Evolutionary conservation across 2,113 vertebrate species (phyloP).

Genomic region (Halcyon malimbica): DNA sequence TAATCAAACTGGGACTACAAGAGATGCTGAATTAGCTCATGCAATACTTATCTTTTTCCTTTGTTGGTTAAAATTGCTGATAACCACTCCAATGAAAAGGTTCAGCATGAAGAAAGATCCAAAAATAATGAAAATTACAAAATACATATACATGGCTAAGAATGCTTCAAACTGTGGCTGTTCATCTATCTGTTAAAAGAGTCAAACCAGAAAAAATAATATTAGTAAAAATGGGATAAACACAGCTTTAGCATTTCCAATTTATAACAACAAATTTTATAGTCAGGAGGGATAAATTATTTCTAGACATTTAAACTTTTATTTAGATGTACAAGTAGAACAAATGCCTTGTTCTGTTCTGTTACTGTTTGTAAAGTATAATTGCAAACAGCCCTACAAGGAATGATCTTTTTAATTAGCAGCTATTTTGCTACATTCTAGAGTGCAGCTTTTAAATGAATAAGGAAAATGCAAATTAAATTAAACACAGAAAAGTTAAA

Average conservation of each 20-base stretch:
- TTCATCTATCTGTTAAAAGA: conserved; percentile 70
- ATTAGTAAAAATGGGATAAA: neutral
- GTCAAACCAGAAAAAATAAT: neutral
- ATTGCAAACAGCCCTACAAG: neutral
- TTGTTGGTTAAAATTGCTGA: conserved; percentile 98
- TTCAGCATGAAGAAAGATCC: conserved; percentile 98
- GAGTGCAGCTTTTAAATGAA: neutral
- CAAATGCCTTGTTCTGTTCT: neutral
- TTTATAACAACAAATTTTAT: neutral
- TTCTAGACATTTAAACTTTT: neutral
- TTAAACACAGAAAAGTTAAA: neutral
- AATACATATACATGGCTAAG: conserved; percentile 87
- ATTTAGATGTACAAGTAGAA: neutral
- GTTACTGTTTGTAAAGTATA: neutral
- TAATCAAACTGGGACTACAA: neutral
- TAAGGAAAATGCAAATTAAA: neutral
- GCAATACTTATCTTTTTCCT: conserved; percentile 96
- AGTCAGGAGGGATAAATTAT: neutral
- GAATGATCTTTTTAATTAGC: neutral
- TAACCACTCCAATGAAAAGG: conserved; percentile 97
- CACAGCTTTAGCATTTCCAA: neutral
- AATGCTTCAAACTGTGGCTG: conserved; percentile 86
- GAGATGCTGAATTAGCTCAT: neutral
- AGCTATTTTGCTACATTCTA: neutral
- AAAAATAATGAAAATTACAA: conserved; percentile 95